Evolutionary conservation across 2,797 vertebrate species (phyloP).

Genomic region (Sebastes diploproa): DNA sequence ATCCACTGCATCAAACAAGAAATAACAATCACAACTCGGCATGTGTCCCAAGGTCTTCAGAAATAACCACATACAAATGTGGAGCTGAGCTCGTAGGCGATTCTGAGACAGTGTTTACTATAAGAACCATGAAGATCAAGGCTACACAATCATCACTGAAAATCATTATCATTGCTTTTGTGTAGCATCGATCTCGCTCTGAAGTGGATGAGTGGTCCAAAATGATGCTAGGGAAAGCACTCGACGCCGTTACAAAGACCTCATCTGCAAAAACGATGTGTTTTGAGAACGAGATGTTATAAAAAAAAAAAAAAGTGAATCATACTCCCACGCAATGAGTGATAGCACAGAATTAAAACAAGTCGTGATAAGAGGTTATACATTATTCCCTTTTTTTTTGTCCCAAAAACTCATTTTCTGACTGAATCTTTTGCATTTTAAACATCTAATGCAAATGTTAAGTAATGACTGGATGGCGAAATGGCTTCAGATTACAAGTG

Average conservation of each 20-base stretch:
- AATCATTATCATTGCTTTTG: slow-evolving; percentile 56
- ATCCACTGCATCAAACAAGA: slow-evolving; percentile 4
- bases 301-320: slow-evolving; percentile 21
- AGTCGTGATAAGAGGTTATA: slow-evolving; percentile 39
- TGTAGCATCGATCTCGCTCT: slow-evolving; percentile 49
- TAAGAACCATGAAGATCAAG: slow-evolving; percentile 43
- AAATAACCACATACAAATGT: slow-evolving; percentile 18
- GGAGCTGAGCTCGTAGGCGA: slow-evolving; percentile 26
- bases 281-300: slow-evolving; percentile 49
- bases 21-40: not conserved
- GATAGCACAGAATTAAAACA: slow-evolving; percentile 49
- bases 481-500: slow-evolving; percentile 9
- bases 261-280: slow-evolving; percentile 44
- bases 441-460: slow-evolving; percentile 12
- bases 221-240: slow-evolving; percentile 38
- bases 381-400: not conserved
- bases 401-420: slow-evolving; percentile 14
- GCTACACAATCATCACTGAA: slow-evolving; percentile 47
- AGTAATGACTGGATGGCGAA: slow-evolving; percentile 8
- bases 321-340: slow-evolving; percentile 39
- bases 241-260: slow-evolving; percentile 28
- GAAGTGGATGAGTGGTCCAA: slow-evolving; percentile 60
- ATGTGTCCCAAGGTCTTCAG: slow-evolving; percentile 20
- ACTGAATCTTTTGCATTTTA: slow-evolving; percentile 24
- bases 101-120: slow-evolving; percentile 40